phyloP scores from a whole-genome alignment of 2,888 invertebrate genomes.

The Chloroclysta siterata region DNA sequence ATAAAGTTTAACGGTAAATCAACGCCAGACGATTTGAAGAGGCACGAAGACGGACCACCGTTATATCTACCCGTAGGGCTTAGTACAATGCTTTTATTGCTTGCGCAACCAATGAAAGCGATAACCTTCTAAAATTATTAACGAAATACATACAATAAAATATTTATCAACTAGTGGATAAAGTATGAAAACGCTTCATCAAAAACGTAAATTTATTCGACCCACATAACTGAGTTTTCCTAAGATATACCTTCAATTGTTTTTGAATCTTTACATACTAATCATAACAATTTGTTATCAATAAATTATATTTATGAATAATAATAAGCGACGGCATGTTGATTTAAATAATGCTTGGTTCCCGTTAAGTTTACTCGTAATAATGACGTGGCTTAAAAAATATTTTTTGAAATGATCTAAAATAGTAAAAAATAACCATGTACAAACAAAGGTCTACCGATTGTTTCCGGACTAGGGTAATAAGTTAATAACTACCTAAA shows the following conservation, averaged over 20 bases:
- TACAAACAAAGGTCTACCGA: no score
- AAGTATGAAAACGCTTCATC: not conserved
- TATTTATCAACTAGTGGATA: no score
- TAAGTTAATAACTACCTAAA: no score
- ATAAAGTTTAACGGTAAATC: conserved; percentile 24
- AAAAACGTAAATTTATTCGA: not conserved
- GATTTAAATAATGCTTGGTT: not conserved
- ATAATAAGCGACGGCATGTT: not conserved
- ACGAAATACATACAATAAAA: no score
- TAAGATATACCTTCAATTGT: not conserved
- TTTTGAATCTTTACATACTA: not conserved
- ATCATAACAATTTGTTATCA: not conserved
- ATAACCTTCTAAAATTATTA: not conserved
- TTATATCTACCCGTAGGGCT: conserved; percentile 48
- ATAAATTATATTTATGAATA: not conserved
- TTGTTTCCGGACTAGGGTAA: no score
- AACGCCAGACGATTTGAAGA: conserved; percentile 30
- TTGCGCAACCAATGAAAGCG: conserved; percentile 50
- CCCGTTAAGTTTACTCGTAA: not conserved
- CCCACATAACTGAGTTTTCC: not conserved
- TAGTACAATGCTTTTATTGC: conserved; percentile 42
- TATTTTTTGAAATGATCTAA: no score
- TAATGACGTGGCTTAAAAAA: no score
- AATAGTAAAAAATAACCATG: no score
- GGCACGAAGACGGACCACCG: conserved; percentile 43